Base-by-base conservation (phyloP, 2,888 invertebrate genomes). In the Stegana nigrithorax region DNA sequence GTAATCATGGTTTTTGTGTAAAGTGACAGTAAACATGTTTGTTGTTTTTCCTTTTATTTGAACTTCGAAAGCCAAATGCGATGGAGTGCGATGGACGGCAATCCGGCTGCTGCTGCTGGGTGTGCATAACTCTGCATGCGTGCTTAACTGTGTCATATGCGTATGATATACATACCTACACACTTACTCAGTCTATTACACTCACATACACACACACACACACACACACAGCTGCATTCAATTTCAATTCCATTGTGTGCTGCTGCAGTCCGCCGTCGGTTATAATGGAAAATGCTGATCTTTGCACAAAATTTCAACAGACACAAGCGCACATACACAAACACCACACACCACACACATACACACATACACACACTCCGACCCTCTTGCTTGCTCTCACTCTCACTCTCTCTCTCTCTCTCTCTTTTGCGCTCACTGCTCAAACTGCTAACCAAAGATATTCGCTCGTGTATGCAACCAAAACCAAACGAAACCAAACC, bases 251-350 rank as follows among this genome's bases (percentile, higher is more conserved):
- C 17, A 12, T 23, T n/a, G n/a, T n/a, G n/a, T n/a, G n/a, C n/a
- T n/a, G n/a, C n/a, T 47, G 21, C 25, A 47, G 25, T 21, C 14
- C 25, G 25, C 42, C n/a, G 25, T 47, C 53, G 53, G 8, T 21
- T 12, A 55, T 55, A 32, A 55, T 55, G 53, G 36, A 55, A 55
- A 55, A 55, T 75, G 75, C 75, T 75, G 75, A 75, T 75, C 75
- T 75, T 77, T 77, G 75, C 80, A 77, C 71, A 73, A 75, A 79
- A 80, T 77, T 75, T 12, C n/a, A n/a, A 36, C 19, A 29, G 14
- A 55, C 32, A 50, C 23, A 39, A n/a, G n/a, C n/a, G n/a, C n/a
- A n/a, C n/a, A n/a, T n/a, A n/a, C n/a, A n/a, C n/a, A n/a, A n/a
- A n/a, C n/a, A n/a, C n/a, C n/a, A n/a, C n/a, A n/a, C n/a, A n/a